Percentiles rank a stretch among this genome's conserved stretches.
These are phyloP conservation scores for Chroicocephalus ridibundus DNA, from an alignment of 2,113 vertebrate species.

Conservation along the genomic window DNA sequence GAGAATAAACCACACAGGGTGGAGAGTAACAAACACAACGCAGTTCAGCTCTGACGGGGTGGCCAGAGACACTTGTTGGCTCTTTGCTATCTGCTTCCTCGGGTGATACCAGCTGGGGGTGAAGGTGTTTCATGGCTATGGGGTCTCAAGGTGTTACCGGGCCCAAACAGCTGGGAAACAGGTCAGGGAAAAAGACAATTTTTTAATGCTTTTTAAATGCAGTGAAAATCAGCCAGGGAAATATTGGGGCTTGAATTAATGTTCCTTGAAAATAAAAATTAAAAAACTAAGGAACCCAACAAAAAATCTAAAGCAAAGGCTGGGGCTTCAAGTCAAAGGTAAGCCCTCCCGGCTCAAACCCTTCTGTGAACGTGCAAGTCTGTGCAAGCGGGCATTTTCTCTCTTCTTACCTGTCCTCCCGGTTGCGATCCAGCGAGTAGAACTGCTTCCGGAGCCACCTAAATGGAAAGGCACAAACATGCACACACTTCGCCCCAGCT, in stretches of 20 bases:
- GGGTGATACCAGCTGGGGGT: not conserved
- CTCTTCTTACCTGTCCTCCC: constrained; percentile 88
- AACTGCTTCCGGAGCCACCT: constrained; percentile 99
- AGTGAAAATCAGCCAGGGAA: not conserved
- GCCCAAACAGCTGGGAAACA: not conserved
- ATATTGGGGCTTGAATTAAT: not conserved
- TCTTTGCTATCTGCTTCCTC: not conserved
- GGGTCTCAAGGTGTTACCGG: not conserved
- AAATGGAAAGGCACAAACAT: not conserved
- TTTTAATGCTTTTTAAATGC: not conserved
- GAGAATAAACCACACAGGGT: not conserved
- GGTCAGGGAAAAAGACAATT: not conserved
- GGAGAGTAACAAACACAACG: not conserved
- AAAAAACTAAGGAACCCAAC: not conserved
- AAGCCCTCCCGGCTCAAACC: not conserved
- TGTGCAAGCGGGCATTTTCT: not conserved
- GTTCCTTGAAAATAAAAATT: not conserved
- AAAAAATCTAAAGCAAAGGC: not conserved
- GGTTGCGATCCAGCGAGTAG: constrained; percentile 91
- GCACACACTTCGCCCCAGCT: not conserved
- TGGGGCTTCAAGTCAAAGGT: not conserved
- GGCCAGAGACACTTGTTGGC: not conserved
- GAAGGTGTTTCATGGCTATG: not conserved
- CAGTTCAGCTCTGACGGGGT: not conserved
- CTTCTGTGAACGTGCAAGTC: accelerated